Conservation (phyloP, 2,888 invertebrate species). For the Acanthopleura granulata region DNA sequence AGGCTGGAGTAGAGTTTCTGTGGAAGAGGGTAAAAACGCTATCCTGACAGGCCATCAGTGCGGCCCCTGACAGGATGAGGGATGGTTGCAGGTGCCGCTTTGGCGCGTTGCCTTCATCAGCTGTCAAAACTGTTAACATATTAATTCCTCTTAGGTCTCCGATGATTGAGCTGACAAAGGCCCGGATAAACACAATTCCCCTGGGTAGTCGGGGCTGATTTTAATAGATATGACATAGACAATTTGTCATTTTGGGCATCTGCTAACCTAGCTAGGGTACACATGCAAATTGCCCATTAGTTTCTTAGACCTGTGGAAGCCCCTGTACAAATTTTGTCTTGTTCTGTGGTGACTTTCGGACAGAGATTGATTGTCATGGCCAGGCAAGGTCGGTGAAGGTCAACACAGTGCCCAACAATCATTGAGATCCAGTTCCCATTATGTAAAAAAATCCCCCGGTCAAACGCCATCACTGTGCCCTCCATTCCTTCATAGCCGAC, state of each 20-base stretch:
- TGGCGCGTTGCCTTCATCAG: conserved; percentile 16
- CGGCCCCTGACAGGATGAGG: conserved; percentile 1
- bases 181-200: background rate
- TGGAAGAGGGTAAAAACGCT: background rate
- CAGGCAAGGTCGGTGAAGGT: too few relatives aligned
- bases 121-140: conserved; percentile 18
- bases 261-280: background rate
- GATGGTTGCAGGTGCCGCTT: conserved; percentile 16
- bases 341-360: too few relatives aligned
- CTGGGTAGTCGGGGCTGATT: background rate
- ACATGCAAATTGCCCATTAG: conserved; percentile 8
- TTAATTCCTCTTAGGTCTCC: conserved; percentile 13
- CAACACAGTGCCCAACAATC: too few relatives aligned
- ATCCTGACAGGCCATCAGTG: background rate
- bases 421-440: too few relatives aligned
- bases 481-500: too few relatives aligned
- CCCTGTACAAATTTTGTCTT: too few relatives aligned
- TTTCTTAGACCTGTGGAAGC: background rate
- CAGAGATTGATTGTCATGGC: too few relatives aligned
- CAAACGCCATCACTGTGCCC: too few relatives aligned
- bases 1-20: background rate
- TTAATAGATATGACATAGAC: conserved; percentile 19
- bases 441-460: too few relatives aligned
- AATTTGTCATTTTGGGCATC: conserved; percentile 19
- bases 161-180: conserved; percentile 14